phyloP scores from a whole-genome alignment of 2,888 invertebrate species.

The Digitonthophagus gazella region DNA sequence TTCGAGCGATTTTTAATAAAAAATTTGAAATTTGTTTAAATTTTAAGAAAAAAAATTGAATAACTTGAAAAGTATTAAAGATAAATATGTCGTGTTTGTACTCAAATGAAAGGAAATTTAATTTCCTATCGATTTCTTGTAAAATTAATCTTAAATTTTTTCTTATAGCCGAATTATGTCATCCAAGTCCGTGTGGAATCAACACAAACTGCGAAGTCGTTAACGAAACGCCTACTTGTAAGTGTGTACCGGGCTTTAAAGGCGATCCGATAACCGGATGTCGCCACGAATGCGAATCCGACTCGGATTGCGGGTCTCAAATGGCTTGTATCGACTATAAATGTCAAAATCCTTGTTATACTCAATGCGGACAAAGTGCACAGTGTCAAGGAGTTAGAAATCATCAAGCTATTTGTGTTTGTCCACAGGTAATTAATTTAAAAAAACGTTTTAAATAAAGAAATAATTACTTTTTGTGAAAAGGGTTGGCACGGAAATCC shows the following conservation, averaged over 20 bases:
- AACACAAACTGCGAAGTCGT: slow-evolving; percentile 81
- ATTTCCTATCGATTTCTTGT: no score
- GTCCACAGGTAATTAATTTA: slow-evolving; percentile 73
- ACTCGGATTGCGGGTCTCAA: slow-evolving; percentile 68
- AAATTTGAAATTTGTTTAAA: no score
- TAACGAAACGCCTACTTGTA: slow-evolving; percentile 74
- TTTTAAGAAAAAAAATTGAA: no score
- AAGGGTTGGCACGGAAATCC: slow-evolving; percentile 79
- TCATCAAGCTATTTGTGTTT: slow-evolving; percentile 76
- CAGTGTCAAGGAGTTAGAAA: slow-evolving; percentile 72
- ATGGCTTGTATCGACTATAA: slow-evolving; percentile 73
- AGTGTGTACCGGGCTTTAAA: slow-evolving; percentile 71
- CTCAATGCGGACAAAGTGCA: slow-evolving; percentile 73
- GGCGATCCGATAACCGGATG: slow-evolving; percentile 78
- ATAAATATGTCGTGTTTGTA: no score
- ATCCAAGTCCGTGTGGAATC: slow-evolving; percentile 76
- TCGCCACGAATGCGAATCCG: slow-evolving; percentile 78
- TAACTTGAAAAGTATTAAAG: no score
- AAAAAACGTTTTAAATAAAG: not conserved
- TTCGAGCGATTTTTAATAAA: no score
- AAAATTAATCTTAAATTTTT: not conserved
- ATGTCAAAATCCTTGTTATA: slow-evolving; percentile 73
- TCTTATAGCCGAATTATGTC: slow-evolving; percentile 73
- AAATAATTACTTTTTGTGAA: slow-evolving; percentile 25
- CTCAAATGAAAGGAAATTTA: no score